Evolutionary conservation across 2,888 invertebrate species (phyloP).

Genomic region (Spodoptera littoralis): DNA sequence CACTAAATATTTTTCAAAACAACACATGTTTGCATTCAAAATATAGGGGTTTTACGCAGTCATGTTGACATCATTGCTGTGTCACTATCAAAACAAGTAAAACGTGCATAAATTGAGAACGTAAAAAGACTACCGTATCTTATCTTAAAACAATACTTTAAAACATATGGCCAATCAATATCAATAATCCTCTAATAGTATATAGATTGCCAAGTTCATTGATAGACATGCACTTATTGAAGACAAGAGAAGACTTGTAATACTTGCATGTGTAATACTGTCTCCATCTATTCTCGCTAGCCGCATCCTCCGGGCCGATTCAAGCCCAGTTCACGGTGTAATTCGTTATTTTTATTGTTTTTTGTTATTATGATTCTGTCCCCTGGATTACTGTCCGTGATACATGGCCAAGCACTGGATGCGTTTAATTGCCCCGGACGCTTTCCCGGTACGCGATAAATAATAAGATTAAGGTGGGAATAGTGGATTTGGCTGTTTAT

Average conservation of each 20-base stretch:
- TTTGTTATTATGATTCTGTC: slow-evolving; percentile 89
- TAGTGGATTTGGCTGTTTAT: slow-evolving; percentile 73
- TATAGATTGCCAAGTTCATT: too few relatives aligned
- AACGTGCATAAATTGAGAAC: too few relatives aligned
- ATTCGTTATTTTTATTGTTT: slow-evolving; percentile 89
- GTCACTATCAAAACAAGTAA: too few relatives aligned
- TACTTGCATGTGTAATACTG: slow-evolving; percentile 15
- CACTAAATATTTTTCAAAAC: slow-evolving; percentile 9
- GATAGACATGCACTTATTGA: too few relatives aligned
- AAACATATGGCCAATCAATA: too few relatives aligned
- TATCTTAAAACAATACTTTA: too few relatives aligned
- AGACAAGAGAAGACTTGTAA: not conserved
- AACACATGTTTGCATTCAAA: not conserved
- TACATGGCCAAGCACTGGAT: slow-evolving; percentile 83
- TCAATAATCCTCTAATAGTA: too few relatives aligned
- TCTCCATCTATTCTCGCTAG: slow-evolving; percentile 61
- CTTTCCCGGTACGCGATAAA: slow-evolving; percentile 80
- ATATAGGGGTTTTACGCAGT: too few relatives aligned
- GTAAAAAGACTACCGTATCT: too few relatives aligned
- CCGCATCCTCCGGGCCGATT: slow-evolving; percentile 74
- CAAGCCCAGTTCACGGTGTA: slow-evolving; percentile 83
- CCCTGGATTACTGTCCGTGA: slow-evolving; percentile 84
- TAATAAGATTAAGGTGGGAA: slow-evolving; percentile 85
- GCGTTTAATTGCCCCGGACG: slow-evolving; percentile 87
- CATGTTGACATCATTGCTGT: too few relatives aligned